phyloP scores from a whole-genome alignment of 2,113 vertebrate genomes.

The Progne subis region DNA sequence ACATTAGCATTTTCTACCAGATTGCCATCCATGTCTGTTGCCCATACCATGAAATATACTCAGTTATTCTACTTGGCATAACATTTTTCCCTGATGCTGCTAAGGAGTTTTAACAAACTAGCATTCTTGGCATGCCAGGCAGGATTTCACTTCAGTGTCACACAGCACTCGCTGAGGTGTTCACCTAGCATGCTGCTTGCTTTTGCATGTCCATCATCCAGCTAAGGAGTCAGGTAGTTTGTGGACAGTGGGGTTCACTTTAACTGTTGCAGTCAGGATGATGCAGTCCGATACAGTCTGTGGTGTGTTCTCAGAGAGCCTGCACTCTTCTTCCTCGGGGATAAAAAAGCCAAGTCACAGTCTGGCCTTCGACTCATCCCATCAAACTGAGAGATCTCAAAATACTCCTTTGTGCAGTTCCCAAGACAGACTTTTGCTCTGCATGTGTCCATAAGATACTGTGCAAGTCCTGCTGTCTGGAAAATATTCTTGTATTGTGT shows the following conservation, averaged over 20 bases:
- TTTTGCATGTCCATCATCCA: not conserved
- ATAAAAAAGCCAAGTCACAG: not conserved
- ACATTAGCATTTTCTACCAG: not conserved
- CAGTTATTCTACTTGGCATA: not conserved
- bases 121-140: not conserved
- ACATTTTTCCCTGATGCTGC: not conserved
- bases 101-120: not conserved
- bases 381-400: not conserved
- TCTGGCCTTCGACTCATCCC: not conserved
- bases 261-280: not conserved
- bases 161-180: not conserved
- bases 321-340: not conserved
- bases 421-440: not conserved
- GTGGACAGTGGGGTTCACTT: not conserved
- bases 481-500: not conserved
- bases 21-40: not conserved
- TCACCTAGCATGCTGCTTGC: not conserved
- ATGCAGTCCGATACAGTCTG: rapidly evolving
- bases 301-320: not conserved
- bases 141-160: not conserved
- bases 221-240: not conserved
- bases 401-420: not conserved
- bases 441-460: not conserved
- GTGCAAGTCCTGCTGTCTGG: rapidly evolving
- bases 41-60: not conserved